Conservation (phyloP, 2,888 invertebrate genomes). For the Acanthococcus lagerstroemiae region DNA sequence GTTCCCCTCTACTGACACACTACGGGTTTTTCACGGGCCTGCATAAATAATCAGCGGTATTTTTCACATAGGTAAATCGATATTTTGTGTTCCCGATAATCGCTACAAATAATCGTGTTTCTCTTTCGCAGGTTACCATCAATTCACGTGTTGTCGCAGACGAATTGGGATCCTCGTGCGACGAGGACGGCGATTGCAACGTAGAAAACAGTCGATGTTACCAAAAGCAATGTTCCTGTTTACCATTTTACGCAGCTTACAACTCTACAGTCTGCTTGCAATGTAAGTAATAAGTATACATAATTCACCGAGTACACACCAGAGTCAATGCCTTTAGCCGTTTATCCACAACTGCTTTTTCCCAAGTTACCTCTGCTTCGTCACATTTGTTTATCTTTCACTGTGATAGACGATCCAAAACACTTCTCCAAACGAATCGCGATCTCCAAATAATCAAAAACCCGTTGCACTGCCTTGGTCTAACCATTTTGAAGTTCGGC, state of each 20-base stretch:
- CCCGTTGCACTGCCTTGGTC: no score
- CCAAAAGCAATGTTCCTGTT: constrained; percentile 59
- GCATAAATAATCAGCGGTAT: neutral
- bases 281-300: constrained; percentile 58
- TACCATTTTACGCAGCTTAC: constrained; percentile 68
- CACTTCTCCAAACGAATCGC: no score
- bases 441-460: no score
- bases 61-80: neutral
- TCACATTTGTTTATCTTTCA: no score
- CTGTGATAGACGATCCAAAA: no score
- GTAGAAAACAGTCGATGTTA: constrained; percentile 54
- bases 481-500: no score
- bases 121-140: constrained; percentile 6
- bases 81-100: neutral
- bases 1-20: no score
- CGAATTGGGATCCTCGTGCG: constrained; percentile 23
- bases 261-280: constrained; percentile 70
- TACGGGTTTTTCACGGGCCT: neutral
- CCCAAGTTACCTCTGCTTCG: no score
- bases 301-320: no score
- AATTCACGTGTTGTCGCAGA: neutral
- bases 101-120: neutral
- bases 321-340: no score
- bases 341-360: no score
- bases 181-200: constrained; percentile 48